Evolutionary conservation across 2,888 invertebrate species (phyloP).

Genomic region (Urechis unicinctus): DNA sequence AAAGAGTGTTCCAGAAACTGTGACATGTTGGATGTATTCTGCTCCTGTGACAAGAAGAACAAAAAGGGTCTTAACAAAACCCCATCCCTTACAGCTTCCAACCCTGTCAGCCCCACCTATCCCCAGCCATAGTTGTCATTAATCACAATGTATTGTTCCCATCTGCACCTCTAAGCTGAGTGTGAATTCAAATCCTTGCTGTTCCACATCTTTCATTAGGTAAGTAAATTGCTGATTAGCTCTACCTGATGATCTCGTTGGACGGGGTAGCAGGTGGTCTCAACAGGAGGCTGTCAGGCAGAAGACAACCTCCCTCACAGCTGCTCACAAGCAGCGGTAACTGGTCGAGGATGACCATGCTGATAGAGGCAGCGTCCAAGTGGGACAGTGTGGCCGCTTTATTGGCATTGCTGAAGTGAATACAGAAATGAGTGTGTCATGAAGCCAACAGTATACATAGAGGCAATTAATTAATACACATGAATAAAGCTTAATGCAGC

Average conservation of each 20-base stretch:
- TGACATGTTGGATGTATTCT: constrained; percentile 10
- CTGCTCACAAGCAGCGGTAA: constrained; percentile 15
- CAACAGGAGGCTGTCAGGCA: constrained; percentile 13
- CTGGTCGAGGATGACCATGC: constrained; percentile 19
- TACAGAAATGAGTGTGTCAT: neutral
- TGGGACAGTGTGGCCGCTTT: constrained; percentile 12
- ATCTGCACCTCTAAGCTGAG: no score
- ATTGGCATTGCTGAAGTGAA: constrained; percentile 14
- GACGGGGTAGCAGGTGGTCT: neutral
- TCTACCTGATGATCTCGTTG: constrained; percentile 8
- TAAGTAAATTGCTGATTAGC: neutral
- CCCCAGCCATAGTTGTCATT: no score
- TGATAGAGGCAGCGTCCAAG: constrained; percentile 12
- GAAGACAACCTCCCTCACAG: constrained; percentile 9
- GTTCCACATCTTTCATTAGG: no score
- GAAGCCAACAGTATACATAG: no score
- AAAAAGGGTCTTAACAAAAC: no score
- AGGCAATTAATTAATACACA: no score
- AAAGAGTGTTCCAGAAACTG: constrained; percentile 14
- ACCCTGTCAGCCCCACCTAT: no score
- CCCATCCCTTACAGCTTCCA: no score
- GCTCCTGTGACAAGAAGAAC: neutral
- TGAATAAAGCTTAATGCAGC: no score
- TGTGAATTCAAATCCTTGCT: no score
- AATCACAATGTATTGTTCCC: no score